phyloP scores from a whole-genome alignment of 2,113 vertebrate species.

The Tragelaphus strepsiceros region DNA sequence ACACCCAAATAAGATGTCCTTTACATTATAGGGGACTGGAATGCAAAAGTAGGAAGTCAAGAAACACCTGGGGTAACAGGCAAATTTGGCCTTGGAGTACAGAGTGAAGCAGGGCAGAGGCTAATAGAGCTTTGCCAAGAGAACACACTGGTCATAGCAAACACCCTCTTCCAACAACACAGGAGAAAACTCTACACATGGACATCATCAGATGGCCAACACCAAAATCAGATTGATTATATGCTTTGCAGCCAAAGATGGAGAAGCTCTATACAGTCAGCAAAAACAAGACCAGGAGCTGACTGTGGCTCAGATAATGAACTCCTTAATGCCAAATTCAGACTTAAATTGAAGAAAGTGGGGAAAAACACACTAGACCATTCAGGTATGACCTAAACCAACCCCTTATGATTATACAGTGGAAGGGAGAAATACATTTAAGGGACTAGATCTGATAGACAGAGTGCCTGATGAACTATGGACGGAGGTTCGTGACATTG shows the following conservation, averaged over 20 bases:
- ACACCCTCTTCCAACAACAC: background rate
- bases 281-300: background rate
- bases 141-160: background rate
- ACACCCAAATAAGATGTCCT: background rate
- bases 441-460: background rate
- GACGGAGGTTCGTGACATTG: background rate
- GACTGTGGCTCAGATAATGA: background rate
- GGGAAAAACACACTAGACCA: background rate
- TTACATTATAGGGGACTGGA: background rate
- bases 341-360: background rate
- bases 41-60: background rate
- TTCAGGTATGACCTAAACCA: background rate
- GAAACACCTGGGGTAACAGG: background rate
- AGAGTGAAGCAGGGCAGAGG: background rate
- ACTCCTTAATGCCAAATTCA: background rate
- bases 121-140: background rate
- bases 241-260: background rate
- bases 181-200: background rate
- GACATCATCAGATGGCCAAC: background rate
- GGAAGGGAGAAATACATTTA: background rate
- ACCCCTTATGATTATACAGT: background rate
- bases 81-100: background rate
- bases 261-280: background rate
- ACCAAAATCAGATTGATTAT: background rate
- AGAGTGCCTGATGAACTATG: background rate